These are phyloP conservation scores for Chelidonichthys spinosus DNA, from an alignment of 2,797 vertebrate species.

Conservation along the genomic window DNA sequence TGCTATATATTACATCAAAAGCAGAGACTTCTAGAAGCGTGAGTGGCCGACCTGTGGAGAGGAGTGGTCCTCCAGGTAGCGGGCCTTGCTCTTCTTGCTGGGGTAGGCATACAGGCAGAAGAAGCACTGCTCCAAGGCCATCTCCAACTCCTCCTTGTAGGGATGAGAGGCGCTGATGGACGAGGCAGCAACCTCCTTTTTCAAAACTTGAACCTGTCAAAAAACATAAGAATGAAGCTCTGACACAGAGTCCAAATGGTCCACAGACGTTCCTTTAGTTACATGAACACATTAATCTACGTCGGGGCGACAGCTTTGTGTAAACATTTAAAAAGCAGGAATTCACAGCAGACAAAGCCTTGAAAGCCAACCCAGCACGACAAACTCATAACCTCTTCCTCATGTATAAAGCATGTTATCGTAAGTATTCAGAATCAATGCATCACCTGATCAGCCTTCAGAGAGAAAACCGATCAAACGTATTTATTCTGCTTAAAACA, in stretches of 20 bases:
- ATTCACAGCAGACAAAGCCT: background rate
- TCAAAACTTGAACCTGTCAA: conserved; percentile 89
- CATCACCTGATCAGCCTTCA: too few relatives aligned
- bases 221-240: conserved; percentile 22
- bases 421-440: too few relatives aligned
- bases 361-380: too few relatives aligned
- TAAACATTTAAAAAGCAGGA: background rate
- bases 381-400: too few relatives aligned
- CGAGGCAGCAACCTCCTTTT: conserved; percentile 89
- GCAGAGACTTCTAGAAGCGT: background rate
- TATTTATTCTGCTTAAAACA: too few relatives aligned
- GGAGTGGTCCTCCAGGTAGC: conserved; percentile 96
- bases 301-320: background rate
- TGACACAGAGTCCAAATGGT: background rate
- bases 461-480: too few relatives aligned
- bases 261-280: background rate
- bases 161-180: conserved; percentile 88
- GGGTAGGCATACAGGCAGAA: conserved; percentile 96
- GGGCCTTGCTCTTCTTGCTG: conserved; percentile 98
- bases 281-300: background rate
- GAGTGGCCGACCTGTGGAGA: conserved; percentile 88
- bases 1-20: conserved; percentile 5
- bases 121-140: conserved; percentile 96
- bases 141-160: conserved; percentile 97
- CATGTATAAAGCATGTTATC: too few relatives aligned